Conservation (phyloP, 2,888 invertebrate species). For the Ellobium chinense region DNA sequence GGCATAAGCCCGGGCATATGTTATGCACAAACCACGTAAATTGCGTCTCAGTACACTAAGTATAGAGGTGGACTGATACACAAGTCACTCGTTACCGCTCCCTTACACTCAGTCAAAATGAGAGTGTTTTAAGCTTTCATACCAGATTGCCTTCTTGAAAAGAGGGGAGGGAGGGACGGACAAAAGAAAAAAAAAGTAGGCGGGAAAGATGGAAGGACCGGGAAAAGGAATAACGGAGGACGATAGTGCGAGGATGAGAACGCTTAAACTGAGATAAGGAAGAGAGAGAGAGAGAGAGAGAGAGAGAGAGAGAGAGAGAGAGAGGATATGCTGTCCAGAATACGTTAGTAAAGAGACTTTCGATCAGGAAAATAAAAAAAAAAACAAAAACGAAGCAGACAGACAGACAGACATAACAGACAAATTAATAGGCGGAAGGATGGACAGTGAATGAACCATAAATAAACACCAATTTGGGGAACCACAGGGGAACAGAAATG, state of each 20-base stretch:
- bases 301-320: conserved; percentile 10
- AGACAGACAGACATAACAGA: background rate
- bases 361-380: background rate
- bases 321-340: background rate
- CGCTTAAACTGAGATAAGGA: background rate
- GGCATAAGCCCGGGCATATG: too few relatives aligned
- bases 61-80: too few relatives aligned
- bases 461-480: background rate
- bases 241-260: background rate
- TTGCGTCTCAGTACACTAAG: too few relatives aligned
- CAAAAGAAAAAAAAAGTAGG: too few relatives aligned
- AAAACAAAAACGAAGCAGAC: background rate
- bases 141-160: too few relatives aligned
- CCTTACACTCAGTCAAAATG: too few relatives aligned
- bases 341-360: background rate
- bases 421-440: background rate
- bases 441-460: background rate
- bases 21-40: too few relatives aligned
- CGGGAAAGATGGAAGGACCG: too few relatives aligned
- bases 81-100: too few relatives aligned
- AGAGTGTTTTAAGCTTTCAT: too few relatives aligned
- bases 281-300: conserved; percentile 1
- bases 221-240: background rate
- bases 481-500: background rate
- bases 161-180: too few relatives aligned